These are phyloP conservation scores for Sebastiscus albofasciatus DNA, from an alignment of 2,797 vertebrate species.

Conservation along the genomic window DNA sequence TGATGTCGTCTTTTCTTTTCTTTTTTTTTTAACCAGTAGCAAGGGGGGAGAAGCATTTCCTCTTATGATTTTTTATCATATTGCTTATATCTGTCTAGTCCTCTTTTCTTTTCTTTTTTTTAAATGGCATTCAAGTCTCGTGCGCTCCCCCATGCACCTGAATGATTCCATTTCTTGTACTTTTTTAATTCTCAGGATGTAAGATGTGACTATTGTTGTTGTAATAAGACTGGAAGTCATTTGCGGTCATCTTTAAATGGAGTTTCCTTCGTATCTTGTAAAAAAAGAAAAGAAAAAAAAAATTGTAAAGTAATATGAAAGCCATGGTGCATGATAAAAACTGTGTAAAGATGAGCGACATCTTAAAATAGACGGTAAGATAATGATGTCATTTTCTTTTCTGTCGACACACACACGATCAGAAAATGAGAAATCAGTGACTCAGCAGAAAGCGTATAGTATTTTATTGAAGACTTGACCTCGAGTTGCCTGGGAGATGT, in stretches of 20 bases:
- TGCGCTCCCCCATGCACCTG: slow-evolving; percentile 13
- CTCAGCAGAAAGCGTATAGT: slow-evolving; percentile 40
- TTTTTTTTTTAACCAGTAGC: slow-evolving; percentile 28
- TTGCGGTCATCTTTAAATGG: slow-evolving; percentile 85
- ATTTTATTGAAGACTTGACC: slow-evolving; percentile 58
- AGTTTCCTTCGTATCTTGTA: slow-evolving; percentile 85
- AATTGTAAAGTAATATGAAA: slow-evolving; percentile 79
- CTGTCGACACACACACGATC: slow-evolving; percentile 9
- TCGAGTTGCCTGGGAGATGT: slow-evolving; percentile 42
- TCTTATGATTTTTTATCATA: slow-evolving; percentile 36
- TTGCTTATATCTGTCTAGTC: slow-evolving; percentile 6
- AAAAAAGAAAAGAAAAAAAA: background rate
- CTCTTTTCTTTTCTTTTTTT: background rate
- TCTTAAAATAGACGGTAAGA: slow-evolving; percentile 31
- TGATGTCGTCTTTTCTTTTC: background rate
- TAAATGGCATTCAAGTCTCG: background rate
- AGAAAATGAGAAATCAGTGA: slow-evolving; percentile 1
- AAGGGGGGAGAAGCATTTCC: background rate
- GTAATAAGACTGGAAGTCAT: slow-evolving; percentile 83
- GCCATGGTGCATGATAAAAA: slow-evolving; percentile 85
- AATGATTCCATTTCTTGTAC: slow-evolving; percentile 52
- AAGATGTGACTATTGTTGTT: slow-evolving; percentile 84
- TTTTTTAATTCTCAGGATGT: slow-evolving; percentile 90
- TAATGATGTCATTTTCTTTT: slow-evolving; percentile 37
- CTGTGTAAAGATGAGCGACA: slow-evolving; percentile 48